Evolutionary conservation across 2,797 vertebrate genomes (phyloP), one percentile per base, ranked within the genome.

Genomic region (Melopsittacus undulatus): DNA sequence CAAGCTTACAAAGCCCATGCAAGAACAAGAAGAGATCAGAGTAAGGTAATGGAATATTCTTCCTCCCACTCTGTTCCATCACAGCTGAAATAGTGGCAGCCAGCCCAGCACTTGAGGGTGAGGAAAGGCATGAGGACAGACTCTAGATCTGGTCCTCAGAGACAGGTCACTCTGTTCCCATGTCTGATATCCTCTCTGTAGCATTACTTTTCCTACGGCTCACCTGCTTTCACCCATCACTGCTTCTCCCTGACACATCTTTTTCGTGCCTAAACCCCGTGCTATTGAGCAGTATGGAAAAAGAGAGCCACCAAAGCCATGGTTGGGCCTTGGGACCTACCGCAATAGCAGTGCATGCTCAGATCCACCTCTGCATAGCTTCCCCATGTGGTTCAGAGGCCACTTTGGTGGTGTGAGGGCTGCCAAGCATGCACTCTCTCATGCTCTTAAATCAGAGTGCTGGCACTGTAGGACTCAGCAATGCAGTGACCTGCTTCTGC

Each of bases 261-360:
- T 6, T 42, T 40, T 43, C 42, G 36, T 57, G 40, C 45, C 76
- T 43, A 42, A 70, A 69, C 1, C 18, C 20, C 2, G 2, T 2
- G 15, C 23, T 49, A 5, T 5, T 38, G 56, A 68, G 70, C 5
- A 0, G 3, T 11, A 34, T 3, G 6, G 62, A 67, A 22, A 38
- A 61, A 22, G 13, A 67, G 30, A 83, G 48, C 26, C 82, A 52
- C 40, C 21, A 78, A 36, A 90, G 42, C 19, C 61, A 1, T 1
- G 17, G 1, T 7, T 13, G 21, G 56, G 49, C 30, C 51, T 32
- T 23, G 9, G 19, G 14, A 49, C 20, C 24, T 9, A 1, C 10
- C 0, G 0, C 0, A 1, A 34, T 13, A 7, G 12, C 45, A 43
- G 49, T 0, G 15, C 0, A 0, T 5, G 40, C 74, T 27, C 19